A percentile compares a stretch with the other conserved stretches of the same genome.
These are phyloP conservation scores for Huso huso DNA, from an alignment of 2,797 vertebrate species.

Conservation along the genomic window DNA sequence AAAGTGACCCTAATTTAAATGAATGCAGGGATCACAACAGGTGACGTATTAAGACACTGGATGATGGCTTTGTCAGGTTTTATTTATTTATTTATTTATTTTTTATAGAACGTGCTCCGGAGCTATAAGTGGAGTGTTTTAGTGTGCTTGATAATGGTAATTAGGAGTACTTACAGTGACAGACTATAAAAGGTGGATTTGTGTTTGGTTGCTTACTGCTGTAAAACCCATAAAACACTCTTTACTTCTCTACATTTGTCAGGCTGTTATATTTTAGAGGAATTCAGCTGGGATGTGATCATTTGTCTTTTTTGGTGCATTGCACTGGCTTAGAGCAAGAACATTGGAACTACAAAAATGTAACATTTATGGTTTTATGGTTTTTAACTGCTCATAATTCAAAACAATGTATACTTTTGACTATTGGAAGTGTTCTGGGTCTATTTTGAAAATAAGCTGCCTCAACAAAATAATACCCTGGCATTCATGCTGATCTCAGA, in stretches of 20 bases:
- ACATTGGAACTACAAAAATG: slow-evolving; percentile 21
- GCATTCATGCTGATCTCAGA: no score
- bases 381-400: no score
- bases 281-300: no score
- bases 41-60: slow-evolving; percentile 61
- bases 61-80: slow-evolving; percentile 35
- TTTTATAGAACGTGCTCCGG: not conserved
- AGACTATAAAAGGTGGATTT: slow-evolving; percentile 26
- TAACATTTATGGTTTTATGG: no score
- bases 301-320: no score
- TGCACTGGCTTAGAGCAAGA: no score
- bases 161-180: slow-evolving; percentile 40
- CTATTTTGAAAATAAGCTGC: no score
- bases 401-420: no score
- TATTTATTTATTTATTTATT: not conserved
- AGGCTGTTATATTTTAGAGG: no score
- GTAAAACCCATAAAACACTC: not conserved
- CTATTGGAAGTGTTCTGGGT: no score
- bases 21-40: slow-evolving; percentile 65
- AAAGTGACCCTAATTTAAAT: slow-evolving; percentile 74
- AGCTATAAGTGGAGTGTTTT: slow-evolving; percentile 16
- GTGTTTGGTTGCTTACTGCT: slow-evolving; percentile 12
- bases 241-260: no score
- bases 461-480: no score
- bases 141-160: slow-evolving; percentile 35